Evolutionary conservation across 2,113 vertebrate genomes (phyloP).

Genomic region (Corydoras maculifer): DNA sequence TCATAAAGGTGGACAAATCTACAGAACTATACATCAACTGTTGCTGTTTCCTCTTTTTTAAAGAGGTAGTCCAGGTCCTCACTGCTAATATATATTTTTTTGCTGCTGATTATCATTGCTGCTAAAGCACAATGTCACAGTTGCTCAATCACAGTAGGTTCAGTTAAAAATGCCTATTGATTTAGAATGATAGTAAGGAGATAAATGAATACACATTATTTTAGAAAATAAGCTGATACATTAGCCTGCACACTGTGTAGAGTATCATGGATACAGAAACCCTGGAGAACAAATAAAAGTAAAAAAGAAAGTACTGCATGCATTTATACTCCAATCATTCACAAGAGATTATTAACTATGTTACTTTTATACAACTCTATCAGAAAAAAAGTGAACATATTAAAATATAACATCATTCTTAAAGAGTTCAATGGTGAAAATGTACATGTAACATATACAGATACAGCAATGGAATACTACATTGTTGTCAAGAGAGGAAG

Average conservation of each 20-base stretch:
- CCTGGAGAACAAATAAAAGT: conserved; percentile 14
- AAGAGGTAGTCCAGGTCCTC: conserved; percentile 28
- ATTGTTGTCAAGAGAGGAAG: not conserved
- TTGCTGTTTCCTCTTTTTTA: conserved; percentile 42
- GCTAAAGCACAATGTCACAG: conserved; percentile 39
- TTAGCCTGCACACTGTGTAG: conserved; percentile 9
- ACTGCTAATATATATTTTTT: conserved; percentile 22
- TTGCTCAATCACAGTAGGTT: conserved; percentile 35
- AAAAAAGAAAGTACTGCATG: conserved; percentile 24
- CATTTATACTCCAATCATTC: conserved; percentile 25
- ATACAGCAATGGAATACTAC: conserved; percentile 27
- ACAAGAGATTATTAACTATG: conserved; percentile 1
- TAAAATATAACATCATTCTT: conserved; percentile 38
- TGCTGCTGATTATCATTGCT: conserved; percentile 29
- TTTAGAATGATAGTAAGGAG: conserved; percentile 29
- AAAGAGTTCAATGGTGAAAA: conserved; percentile 12
- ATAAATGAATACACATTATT: conserved; percentile 24
- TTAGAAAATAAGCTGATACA: conserved; percentile 1
- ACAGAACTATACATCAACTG: conserved; percentile 50
- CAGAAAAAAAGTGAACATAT: conserved; percentile 35
- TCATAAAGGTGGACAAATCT: conserved; percentile 53
- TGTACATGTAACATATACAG: conserved; percentile 22
- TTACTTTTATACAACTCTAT: conserved; percentile 17
- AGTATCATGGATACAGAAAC: conserved; percentile 11
- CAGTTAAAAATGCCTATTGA: conserved; percentile 29